phyloP scores from a whole-genome alignment of 2,888 invertebrate genomes.

The Caenorhabditis sp. region DNA sequence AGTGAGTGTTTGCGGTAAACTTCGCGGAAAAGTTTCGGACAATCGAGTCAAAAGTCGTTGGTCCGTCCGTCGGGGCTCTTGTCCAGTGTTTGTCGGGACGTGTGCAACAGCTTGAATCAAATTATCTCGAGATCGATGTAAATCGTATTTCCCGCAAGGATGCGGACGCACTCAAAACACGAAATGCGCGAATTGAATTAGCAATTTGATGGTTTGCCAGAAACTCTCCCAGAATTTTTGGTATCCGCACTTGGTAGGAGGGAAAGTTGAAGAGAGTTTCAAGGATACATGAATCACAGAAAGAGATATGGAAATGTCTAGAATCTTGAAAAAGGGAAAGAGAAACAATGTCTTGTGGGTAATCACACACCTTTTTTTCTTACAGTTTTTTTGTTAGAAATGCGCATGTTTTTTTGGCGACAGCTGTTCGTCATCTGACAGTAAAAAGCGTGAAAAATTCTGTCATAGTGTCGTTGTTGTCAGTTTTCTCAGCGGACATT shows the following conservation, averaged over 20 bases:
- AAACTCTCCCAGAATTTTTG: conserved; percentile 33
- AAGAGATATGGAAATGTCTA: background rate
- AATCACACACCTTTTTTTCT: too few relatives aligned
- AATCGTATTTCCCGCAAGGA: conserved; percentile 64
- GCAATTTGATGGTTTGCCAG: conserved; percentile 53
- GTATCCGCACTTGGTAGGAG: background rate
- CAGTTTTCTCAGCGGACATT: too few relatives aligned
- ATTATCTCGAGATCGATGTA: conserved; percentile 69
- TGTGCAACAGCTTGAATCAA: conserved; percentile 65
- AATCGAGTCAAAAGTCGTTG: conserved; percentile 28
- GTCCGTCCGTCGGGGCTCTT: conserved; percentile 37
- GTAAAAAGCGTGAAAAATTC: too few relatives aligned
- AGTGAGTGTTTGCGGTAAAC: background rate
- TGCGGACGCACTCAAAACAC: conserved; percentile 62
- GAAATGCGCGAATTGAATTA: conserved; percentile 62
- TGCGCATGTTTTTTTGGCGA: too few relatives aligned
- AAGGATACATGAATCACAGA: background rate
- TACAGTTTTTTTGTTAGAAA: too few relatives aligned
- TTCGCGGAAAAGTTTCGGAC: background rate
- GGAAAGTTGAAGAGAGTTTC: background rate
- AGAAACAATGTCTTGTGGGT: background rate
- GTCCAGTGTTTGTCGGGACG: conserved; percentile 61
- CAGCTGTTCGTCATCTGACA: too few relatives aligned
- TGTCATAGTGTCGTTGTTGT: too few relatives aligned
- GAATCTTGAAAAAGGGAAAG: background rate